Conservation (phyloP, 2,113 vertebrate genomes). For the Equus quagga region DNA sequence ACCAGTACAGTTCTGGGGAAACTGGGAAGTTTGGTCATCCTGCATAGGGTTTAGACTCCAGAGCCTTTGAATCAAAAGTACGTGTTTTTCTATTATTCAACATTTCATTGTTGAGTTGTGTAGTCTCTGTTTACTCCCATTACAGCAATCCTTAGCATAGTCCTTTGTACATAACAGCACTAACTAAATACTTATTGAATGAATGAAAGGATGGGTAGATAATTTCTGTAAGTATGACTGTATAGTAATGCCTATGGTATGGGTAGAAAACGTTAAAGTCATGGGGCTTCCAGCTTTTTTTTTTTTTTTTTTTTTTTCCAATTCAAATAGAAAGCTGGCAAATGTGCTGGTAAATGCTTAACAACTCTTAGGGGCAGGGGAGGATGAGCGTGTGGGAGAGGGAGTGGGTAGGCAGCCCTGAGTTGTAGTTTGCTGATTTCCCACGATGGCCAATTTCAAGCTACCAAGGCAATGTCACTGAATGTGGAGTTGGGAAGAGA, state of each 20-base stretch:
- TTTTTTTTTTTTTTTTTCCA: background rate
- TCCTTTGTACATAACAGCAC: background rate
- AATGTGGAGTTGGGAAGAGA: background rate
- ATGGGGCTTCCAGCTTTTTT: background rate
- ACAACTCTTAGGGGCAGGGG: background rate
- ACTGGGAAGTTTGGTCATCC: background rate
- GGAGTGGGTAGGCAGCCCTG: background rate
- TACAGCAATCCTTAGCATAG: background rate
- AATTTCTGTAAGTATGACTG: background rate
- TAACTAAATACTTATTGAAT: background rate
- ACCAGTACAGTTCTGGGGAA: background rate
- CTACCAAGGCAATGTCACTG: background rate
- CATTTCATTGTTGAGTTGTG: background rate
- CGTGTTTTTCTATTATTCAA: background rate
- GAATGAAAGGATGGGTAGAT: background rate
- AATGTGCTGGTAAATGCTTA: background rate
- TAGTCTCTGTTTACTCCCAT: background rate
- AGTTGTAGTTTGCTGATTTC: background rate
- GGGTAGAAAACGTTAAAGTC: background rate
- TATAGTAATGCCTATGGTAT: background rate
- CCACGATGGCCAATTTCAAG: background rate
- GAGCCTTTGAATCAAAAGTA: background rate
- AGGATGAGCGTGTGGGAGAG: background rate
- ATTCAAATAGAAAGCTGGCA: conserved; percentile 18
- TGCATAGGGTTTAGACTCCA: background rate